Evolutionary conservation across 2,797 vertebrate species (phyloP).

Genomic region (Dallia pectoralis): DNA sequence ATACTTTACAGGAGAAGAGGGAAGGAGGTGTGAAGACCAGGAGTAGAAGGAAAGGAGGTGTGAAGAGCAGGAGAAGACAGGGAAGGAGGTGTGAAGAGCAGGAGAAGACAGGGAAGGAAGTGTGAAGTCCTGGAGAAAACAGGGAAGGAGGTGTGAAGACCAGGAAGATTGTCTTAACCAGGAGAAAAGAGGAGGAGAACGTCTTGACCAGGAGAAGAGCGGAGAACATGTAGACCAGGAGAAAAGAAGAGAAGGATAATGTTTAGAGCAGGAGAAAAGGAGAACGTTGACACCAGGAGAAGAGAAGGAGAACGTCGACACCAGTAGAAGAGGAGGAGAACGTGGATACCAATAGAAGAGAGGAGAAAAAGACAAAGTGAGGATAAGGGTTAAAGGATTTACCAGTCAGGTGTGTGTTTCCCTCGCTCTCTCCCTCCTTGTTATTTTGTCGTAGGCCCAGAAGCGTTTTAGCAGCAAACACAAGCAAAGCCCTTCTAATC

Average conservation of each 20-base stretch:
- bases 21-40: conserved; percentile 58
- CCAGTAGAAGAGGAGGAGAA: background rate
- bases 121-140: background rate
- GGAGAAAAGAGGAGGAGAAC: too few species aligned
- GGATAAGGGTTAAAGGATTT: conserved; percentile 34
- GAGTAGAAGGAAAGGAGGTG: conserved; percentile 61
- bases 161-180: too few species aligned
- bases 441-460: conserved; percentile 10
- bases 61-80: conserved; percentile 66
- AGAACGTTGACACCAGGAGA: too few species aligned
- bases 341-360: too few species aligned
- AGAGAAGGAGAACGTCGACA: background rate
- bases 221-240: too few species aligned
- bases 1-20: background rate
- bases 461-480: conserved; percentile 35
- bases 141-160: too few species aligned
- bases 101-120: background rate
- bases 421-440: background rate
- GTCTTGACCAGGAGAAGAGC: too few species aligned
- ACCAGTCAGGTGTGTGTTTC: conserved; percentile 10
- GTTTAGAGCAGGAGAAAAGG: too few species aligned
- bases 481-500: conserved; percentile 44
- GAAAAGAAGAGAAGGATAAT: too few species aligned
- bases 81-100: background rate
- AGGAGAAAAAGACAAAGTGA: background rate